Conservation (phyloP, 2,888 invertebrate species). For the Hyppa rectilinea region DNA sequence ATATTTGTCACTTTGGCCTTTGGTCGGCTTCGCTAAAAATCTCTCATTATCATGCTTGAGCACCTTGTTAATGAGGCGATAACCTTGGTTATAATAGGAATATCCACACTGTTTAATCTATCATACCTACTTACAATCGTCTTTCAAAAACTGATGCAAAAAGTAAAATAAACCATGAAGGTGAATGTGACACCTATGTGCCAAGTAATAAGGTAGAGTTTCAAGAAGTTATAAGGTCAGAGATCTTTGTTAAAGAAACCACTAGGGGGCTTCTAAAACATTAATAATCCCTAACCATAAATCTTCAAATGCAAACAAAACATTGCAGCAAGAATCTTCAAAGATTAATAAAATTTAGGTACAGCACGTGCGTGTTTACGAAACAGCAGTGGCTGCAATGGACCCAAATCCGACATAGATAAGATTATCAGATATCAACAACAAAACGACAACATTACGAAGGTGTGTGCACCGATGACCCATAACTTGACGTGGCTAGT, state of each 20-base stretch:
- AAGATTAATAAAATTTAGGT: constrained; percentile 52
- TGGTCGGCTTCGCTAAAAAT: background rate
- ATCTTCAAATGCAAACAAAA: constrained; percentile 20
- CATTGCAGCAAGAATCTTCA: background rate
- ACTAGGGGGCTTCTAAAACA: background rate
- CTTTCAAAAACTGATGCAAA: background rate
- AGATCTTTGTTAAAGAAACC: background rate
- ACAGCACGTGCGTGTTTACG: constrained; percentile 52
- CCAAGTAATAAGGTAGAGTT: background rate
- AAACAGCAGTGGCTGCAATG: constrained; percentile 61
- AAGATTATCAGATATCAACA: constrained; percentile 56
- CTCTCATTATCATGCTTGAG: background rate
- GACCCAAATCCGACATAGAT: constrained; percentile 68
- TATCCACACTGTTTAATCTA: background rate
- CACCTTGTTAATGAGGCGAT: background rate
- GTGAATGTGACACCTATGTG: background rate
- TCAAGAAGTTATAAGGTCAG: background rate
- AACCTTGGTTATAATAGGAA: constrained; percentile 4
- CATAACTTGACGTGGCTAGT: constrained; percentile 64
- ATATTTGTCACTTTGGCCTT: background rate
- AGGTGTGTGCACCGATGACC: constrained; percentile 71
- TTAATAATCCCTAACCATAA: constrained; percentile 31
- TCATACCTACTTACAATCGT: background rate
- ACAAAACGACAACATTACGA: constrained; percentile 42
- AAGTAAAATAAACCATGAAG: background rate